Evolutionary conservation across 2,797 vertebrate genomes (phyloP).

Genomic region (Rhinella marina): DNA sequence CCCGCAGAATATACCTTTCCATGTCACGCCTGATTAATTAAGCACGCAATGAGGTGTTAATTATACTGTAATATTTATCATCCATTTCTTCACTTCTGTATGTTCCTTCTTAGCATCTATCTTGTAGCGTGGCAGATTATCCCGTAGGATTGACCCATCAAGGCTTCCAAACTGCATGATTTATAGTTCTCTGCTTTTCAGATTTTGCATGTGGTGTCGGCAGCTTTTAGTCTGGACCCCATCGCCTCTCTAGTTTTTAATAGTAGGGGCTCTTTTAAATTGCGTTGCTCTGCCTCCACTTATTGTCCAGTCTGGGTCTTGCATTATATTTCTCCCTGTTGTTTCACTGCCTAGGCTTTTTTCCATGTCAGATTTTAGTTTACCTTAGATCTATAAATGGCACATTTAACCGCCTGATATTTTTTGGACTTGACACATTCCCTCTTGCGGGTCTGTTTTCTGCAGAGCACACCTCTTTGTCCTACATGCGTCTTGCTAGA

Average conservation of each 20-base stretch:
- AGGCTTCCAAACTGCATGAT: background rate
- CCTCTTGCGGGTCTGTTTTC: slow-evolving; percentile 19
- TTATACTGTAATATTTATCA: background rate
- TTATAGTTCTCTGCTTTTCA: slow-evolving; percentile 14
- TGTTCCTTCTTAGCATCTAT: background rate
- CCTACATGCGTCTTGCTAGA: background rate
- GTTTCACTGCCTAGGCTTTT: too few relatives aligned
- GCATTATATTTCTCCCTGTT: background rate
- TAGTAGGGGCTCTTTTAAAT: background rate
- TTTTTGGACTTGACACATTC: slow-evolving; percentile 11
- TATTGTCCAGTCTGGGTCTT: background rate
- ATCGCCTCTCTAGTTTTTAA: background rate
- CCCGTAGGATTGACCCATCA: slow-evolving; percentile 11
- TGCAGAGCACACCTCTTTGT: slow-evolving; percentile 1
- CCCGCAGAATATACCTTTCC: slow-evolving; percentile 3
- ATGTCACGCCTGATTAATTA: background rate
- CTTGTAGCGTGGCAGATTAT: slow-evolving; percentile 1
- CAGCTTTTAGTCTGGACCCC: too few relatives aligned
- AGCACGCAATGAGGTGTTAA: slow-evolving; percentile 25
- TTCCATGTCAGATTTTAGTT: background rate
- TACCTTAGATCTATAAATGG: background rate
- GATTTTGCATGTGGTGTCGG: background rate
- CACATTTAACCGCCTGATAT: background rate
- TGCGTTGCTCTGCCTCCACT: too few relatives aligned
- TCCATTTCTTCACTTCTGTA: background rate